A percentile compares a stretch with the other conserved stretches of the same genome.
These are phyloP conservation scores for Gambusia yucatana DNA, from an alignment of 2,797 vertebrate species.

Conservation along the genomic window DNA sequence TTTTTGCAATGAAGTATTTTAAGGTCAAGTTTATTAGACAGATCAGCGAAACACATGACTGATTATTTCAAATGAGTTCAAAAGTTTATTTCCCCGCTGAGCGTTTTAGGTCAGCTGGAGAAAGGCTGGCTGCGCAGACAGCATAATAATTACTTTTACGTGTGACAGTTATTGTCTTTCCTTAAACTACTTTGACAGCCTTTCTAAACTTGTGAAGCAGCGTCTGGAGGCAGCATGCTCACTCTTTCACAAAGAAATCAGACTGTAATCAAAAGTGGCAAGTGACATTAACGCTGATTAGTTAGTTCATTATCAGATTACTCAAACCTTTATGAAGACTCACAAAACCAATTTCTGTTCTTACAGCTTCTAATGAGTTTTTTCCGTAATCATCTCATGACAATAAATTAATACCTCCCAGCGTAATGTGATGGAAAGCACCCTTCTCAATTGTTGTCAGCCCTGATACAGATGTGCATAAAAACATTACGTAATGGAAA, in stretches of 20 bases:
- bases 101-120: constrained; percentile 44
- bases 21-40: constrained; percentile 5
- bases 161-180: constrained; percentile 29
- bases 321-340: constrained; percentile 2
- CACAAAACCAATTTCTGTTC: neutral
- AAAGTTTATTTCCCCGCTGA: constrained; percentile 53
- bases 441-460: neutral
- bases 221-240: constrained; percentile 53
- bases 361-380: neutral
- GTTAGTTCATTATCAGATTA: constrained; percentile 25
- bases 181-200: constrained; percentile 47
- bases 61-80: constrained; percentile 61
- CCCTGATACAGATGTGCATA: neutral
- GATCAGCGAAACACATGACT: constrained; percentile 43
- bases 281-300: constrained; percentile 36
- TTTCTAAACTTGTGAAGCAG: constrained; percentile 54
- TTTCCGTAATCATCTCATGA: constrained; percentile 8
- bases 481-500: neutral
- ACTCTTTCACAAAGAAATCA: constrained; percentile 29
- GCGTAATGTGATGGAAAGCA: too few relatives aligned
- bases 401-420: neutral
- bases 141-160: constrained; percentile 56
- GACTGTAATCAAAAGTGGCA: constrained; percentile 43
- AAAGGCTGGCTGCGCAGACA: constrained; percentile 47
- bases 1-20: constrained; percentile 22